phyloP scores from a whole-genome alignment of 2,888 invertebrate species.

The Zaprionus obscuricornis region DNA sequence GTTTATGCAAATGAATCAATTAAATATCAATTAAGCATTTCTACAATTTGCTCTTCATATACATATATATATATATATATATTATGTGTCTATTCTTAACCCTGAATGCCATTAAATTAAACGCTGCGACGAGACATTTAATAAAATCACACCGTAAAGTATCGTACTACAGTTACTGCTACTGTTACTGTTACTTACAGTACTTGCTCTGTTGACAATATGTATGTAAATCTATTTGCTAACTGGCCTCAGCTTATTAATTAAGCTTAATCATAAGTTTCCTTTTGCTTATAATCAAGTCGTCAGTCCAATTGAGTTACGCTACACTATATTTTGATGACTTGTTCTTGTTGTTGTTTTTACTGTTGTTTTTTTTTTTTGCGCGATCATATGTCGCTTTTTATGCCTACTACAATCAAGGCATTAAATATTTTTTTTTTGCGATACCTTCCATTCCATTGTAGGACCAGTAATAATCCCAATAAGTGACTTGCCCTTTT shows the following conservation, averaged over 20 bases:
- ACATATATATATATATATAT: not conserved
- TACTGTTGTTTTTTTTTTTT: conserved; percentile 2
- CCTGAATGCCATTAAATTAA: conserved; percentile 25
- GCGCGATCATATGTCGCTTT: conserved; percentile 42
- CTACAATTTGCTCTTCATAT: not conserved
- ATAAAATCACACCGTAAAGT: conserved; percentile 34
- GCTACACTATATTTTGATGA: too few relatives aligned
- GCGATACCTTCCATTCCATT: too few relatives aligned
- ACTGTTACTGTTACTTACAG: conserved; percentile 1
- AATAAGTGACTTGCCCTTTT: conserved; percentile 44
- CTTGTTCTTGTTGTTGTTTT: too few relatives aligned
- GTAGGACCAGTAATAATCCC: too few relatives aligned
- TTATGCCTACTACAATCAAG: too few relatives aligned
- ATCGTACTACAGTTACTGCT: not conserved
- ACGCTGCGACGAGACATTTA: conserved; percentile 6
- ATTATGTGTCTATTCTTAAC: conserved; percentile 17
- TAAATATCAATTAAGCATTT: conserved; percentile 24
- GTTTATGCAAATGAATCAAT: conserved; percentile 25
- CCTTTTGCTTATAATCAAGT: conserved; percentile 53
- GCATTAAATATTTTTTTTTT: too few relatives aligned
- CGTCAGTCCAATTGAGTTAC: conserved; percentile 59
- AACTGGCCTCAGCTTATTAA: conserved; percentile 66
- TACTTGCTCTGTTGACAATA: too few relatives aligned
- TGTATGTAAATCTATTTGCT: too few relatives aligned
- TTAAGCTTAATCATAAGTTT: conserved; percentile 73